Evolutionary conservation across 2,888 invertebrate genomes (phyloP), one percentile per base, ranked within the genome.

Genomic region (Notodonta ziczac): DNA sequence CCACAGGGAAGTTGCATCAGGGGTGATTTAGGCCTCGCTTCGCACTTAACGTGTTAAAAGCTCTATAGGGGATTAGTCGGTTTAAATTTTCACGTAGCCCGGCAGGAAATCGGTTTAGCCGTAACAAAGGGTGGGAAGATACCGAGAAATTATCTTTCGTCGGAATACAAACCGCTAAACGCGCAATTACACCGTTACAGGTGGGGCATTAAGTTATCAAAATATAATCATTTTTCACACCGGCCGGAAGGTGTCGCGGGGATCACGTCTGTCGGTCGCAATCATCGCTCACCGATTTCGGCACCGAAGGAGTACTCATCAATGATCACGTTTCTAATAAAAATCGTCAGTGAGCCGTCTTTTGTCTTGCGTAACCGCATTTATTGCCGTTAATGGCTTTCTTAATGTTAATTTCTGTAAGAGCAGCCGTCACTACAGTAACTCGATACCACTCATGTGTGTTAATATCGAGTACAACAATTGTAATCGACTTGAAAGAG

Each of bases 321-420:
- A 83, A 81, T 86, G 84, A 88, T 91, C 90, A 92, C 90, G 89
- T 89, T 91, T 92, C 92, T 93, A 93, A 92, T 90, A 90, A 91
- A 89, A 87, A 84, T 88, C 83, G 78, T 83, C 82, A 82, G 81
- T 74, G 71, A 74, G 82, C 82, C 89, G 87, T 87, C 90, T 87
- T 89, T 87, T 86, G 89, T 85, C 83, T 90, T 91, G 86, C 82
- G 88, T 82, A 91, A 93, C 91, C 91, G 77, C 91, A 90, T 90
- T 91, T 90, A 92, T 91, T 87, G 85, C 86, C 81, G 82, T 83
- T 91, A 91, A 91, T 91, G 86, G 83, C 83, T 87, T 89, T 86
- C 85, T 86, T 86, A 77, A 83, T 80, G 72, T 86, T 89, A 87
- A 89, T 89, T 89, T 86, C 80, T 84, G 74, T 74, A 73, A 67